Base-by-base conservation (phyloP, 2,888 invertebrate species). In the Acanthococcus lagerstroemiae region DNA sequence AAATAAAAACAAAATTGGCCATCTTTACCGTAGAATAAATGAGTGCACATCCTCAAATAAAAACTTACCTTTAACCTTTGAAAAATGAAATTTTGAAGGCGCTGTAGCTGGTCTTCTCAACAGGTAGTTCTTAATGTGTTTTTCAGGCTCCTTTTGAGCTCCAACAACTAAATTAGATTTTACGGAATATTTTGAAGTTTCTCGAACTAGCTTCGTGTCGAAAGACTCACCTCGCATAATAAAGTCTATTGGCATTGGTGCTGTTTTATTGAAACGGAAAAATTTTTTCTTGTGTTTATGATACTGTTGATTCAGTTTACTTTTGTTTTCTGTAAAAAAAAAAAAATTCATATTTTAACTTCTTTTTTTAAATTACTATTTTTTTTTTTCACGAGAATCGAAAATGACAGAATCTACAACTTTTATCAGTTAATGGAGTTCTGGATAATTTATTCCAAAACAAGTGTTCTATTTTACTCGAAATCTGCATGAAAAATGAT, bases 251-350 rank as follows among this genome's bases (percentile, higher is more conserved):
- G 52, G 61, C 37, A 61, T 54, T 5, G 61, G 61, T 21, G 61
- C 52, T 15, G 61, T 61, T 61, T 61, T 61, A 22, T 61, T 61
- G 54, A 61, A 61, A 6, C 61, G 26, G 7, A 27, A 30, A 17
- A 61, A 61, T 61, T 52, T 61, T 21, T 24, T 61, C 7, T 50
- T 50, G 24, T 61, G 52, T n/a, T 22, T 50, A 15, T 21, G 52
- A 17, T 30, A 61, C 26, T 27, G 50, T 22, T 52, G 52, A 17
- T 27, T 27, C 9, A 58, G 27, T 58, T 58, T 58, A 26, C 25
- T 17, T 19, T 25, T 58, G 46, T 58, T 46, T 19, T 45, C 58
- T 58, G 27, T 37, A 27, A 27, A 24, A 22, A 12, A 19, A 55
- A 55, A 60, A n/a, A 24, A 58, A 58, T 37, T 0, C 50, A 60